Evolutionary conservation across 2,797 vertebrate species (phyloP), one percentile per base, ranked within the genome.

Genomic region (Neomorphus geoffroyi): DNA sequence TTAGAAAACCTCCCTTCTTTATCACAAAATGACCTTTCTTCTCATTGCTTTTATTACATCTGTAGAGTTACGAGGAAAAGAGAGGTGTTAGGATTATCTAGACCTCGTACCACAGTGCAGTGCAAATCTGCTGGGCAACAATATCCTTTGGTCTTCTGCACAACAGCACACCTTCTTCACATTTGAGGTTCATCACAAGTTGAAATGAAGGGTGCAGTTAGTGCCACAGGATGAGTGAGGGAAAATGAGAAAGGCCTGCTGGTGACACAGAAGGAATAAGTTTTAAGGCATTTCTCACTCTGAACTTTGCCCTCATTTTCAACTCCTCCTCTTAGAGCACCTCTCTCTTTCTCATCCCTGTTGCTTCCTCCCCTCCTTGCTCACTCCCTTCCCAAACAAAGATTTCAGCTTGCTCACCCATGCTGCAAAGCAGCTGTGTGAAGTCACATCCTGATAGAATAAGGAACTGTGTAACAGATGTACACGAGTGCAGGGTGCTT

Each of bases 391-490:
- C 66, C 67, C 67, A 69, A 41, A 60, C 11, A 18, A 86, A 64
- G 64, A 33, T 57, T 73, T 89, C 93, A 35, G 37, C 39, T 86
- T 10, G 0, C 46, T 77, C 48, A 70, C 51, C 32, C 58, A 2
- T 57, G 65, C 39, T 10, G 3, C 48, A 62, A 37, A 70, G 61
- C 54, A 90, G 53, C 72, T 2, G 22, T 1, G 2, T 96, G 96
- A 97, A 92, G 96, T 98, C 98, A 98, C 60, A 97, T 98, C 98
- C 98, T 97, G 94, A 75, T 7, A 95, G 96, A 98, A 89, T 77
- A 66, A 97, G 98, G 98, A 98, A 98, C 96, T 95, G 78, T 19
- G 53, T 79, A 86, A 87, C 92, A 37, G 17, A n/a, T 37, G 64
- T 70, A 33, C 2, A 18, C 30, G 37, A 79, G 67, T 2, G 13